A percentile compares a stretch with the other conserved stretches of the same genome.
Conservation (phyloP, 2,797 vertebrate species). For the Oreochromis grahami region DNA sequence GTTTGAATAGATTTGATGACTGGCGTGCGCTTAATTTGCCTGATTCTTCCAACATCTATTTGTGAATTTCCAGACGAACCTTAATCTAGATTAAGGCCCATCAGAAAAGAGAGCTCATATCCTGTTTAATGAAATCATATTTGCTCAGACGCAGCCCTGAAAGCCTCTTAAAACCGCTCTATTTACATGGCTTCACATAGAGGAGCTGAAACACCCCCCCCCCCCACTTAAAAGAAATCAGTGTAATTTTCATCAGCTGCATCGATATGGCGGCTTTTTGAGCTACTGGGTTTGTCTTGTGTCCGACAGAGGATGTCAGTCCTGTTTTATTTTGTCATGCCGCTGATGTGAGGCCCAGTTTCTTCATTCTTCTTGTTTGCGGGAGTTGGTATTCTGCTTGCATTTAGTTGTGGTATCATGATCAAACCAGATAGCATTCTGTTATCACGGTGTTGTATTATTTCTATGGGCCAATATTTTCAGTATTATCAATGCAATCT, state of each 20-base stretch:
- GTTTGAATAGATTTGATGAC: conserved; percentile 61
- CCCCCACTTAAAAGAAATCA: not conserved
- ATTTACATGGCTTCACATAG: conserved; percentile 57
- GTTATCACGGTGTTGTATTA: conserved; percentile 76
- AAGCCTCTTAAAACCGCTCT: conserved; percentile 65
- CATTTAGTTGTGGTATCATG: conserved; percentile 62
- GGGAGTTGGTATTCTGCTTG: conserved; percentile 65
- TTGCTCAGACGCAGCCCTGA: conserved; percentile 44
- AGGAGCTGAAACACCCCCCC: conserved; percentile 21
- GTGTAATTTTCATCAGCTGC: conserved; percentile 16
- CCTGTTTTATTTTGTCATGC: conserved; percentile 49
- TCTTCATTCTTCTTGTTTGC: conserved; percentile 63
- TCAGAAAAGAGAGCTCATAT: conserved; percentile 66
- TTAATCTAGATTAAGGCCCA: conserved; percentile 70
- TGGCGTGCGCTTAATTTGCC: conserved; percentile 60
- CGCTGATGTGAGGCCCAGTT: conserved; percentile 44
- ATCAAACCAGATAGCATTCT: conserved; percentile 59
- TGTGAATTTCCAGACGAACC: conserved; percentile 60
- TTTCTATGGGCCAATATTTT: conserved; percentile 81
- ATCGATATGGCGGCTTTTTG: not conserved
- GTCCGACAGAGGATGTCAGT: conserved; percentile 24
- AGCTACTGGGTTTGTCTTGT: conserved; percentile 25
- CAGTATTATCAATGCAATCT: conserved; percentile 75
- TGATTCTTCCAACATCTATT: conserved; percentile 56
- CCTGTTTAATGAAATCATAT: conserved; percentile 71